These are phyloP conservation scores for Thamnaconus septentrionalis DNA, from an alignment of 2,113 vertebrate species.

Conservation along the genomic window DNA sequence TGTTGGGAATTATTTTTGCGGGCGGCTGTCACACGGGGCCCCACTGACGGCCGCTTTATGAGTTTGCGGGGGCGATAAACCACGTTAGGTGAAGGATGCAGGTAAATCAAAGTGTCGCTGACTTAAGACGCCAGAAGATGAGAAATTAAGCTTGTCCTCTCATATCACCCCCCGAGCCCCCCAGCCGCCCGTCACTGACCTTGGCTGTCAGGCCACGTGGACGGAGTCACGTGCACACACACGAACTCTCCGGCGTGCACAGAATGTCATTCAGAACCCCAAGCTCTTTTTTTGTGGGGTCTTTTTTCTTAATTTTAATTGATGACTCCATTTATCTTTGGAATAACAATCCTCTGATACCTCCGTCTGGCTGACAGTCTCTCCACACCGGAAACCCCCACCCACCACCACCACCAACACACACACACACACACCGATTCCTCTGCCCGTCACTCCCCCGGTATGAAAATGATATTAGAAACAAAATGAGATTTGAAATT, in stretches of 20 bases:
- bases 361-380: slow-evolving; percentile 25
- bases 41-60: slow-evolving; percentile 45
- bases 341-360: slow-evolving; percentile 57
- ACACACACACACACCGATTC: slow-evolving; percentile 7
- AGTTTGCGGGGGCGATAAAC: slow-evolving; percentile 26
- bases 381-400: slow-evolving; percentile 23
- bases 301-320: slow-evolving; percentile 74
- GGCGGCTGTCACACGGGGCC: slow-evolving; percentile 39
- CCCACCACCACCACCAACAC: slow-evolving; percentile 10
- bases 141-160: slow-evolving; percentile 37
- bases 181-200: slow-evolving; percentile 45
- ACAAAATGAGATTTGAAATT: slow-evolving; percentile 85
- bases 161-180: slow-evolving; percentile 13
- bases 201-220: slow-evolving; percentile 36
- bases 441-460: slow-evolving; percentile 40
- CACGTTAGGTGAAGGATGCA: slow-evolving; percentile 19
- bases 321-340: slow-evolving; percentile 77
- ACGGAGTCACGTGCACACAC: slow-evolving; percentile 6
- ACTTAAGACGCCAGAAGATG: slow-evolving; percentile 33
- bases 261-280: slow-evolving; percentile 53
- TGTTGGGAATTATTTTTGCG: slow-evolving; percentile 59
- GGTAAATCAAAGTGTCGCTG: slow-evolving; percentile 23
- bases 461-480: slow-evolving; percentile 82
- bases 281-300: slow-evolving; percentile 34
- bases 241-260: slow-evolving; percentile 8